Evolutionary conservation across 2,113 vertebrate genomes (phyloP).

Genomic region (Ailuropoda melanoleuca): DNA sequence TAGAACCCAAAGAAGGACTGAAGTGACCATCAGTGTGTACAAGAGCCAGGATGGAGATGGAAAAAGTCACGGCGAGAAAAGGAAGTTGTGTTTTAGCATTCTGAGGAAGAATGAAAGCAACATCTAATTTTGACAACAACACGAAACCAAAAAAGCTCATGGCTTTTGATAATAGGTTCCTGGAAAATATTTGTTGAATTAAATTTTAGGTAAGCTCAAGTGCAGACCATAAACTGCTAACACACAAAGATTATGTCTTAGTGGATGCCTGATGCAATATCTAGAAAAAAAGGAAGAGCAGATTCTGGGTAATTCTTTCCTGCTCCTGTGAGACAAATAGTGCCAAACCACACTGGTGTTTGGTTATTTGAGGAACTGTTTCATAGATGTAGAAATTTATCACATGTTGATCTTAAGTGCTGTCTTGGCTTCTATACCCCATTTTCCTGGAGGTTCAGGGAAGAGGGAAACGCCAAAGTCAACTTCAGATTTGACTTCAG

Average conservation of each 20-base stretch:
- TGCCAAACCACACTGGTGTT: conserved; percentile 56
- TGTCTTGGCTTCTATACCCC: conserved; percentile 33
- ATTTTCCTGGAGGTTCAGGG: conserved; percentile 70
- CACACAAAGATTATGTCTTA: not conserved
- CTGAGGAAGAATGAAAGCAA: not conserved
- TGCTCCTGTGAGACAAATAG: not conserved
- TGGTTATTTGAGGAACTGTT: conserved; percentile 60
- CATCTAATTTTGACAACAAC: conserved; percentile 12
- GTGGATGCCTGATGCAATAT: conserved; percentile 8
- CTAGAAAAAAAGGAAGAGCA: not conserved
- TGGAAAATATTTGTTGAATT: conserved; percentile 3
- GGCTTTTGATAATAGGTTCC: not conserved
- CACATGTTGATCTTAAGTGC: conserved; percentile 52
- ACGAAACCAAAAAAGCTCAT: not conserved
- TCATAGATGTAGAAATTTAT: conserved; percentile 59
- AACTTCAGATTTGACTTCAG: conserved; percentile 54
- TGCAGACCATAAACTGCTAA: not conserved
- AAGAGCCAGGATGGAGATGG: not conserved
- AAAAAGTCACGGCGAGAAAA: not conserved
- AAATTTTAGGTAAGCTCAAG: conserved; percentile 24
- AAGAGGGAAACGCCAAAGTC: conserved; percentile 61
- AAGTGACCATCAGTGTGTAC: not conserved
- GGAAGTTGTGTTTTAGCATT: not conserved
- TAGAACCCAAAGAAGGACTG: not conserved
- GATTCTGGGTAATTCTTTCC: conserved; percentile 25